phyloP scores from a whole-genome alignment of 2,888 invertebrate genomes.

The Melanostoma scalare region DNA sequence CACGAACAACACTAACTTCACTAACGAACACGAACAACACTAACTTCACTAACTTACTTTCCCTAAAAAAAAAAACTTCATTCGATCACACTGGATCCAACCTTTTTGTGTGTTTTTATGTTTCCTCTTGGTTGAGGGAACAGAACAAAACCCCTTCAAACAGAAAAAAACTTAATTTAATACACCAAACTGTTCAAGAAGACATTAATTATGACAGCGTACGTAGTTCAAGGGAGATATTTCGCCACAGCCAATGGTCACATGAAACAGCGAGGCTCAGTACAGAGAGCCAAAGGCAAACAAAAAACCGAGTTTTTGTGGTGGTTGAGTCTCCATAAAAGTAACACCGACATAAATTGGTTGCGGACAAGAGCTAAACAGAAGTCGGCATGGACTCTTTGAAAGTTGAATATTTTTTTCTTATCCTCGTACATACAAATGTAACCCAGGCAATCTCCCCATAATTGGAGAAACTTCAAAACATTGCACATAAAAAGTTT shows the following conservation, averaged over 20 bases:
- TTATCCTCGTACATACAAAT: not conserved
- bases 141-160: no score
- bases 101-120: no score
- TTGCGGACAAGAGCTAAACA: conserved; percentile 60
- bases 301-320: not conserved
- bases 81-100: no score
- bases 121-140: no score
- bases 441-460: not conserved
- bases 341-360: conserved; percentile 57
- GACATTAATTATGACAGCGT: conserved; percentile 68
- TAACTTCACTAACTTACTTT: no score
- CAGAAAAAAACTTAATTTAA: conserved; percentile 43
- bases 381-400: conserved; percentile 41
- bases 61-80: no score
- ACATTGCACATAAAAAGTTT: not conserved
- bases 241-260: not conserved
- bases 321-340: not conserved
- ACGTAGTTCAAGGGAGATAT: conserved; percentile 12
- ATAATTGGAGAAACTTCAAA: conserved; percentile 6
- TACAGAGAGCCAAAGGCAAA: not conserved
- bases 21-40: no score
- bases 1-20: no score
- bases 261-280: conserved; percentile 4
- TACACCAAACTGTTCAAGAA: conserved; percentile 49
- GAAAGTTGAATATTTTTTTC: conserved; percentile 37